These are phyloP conservation scores for Drymonia ruficornis DNA, from an alignment of 2,888 invertebrate genomes.

Conservation along the genomic window DNA sequence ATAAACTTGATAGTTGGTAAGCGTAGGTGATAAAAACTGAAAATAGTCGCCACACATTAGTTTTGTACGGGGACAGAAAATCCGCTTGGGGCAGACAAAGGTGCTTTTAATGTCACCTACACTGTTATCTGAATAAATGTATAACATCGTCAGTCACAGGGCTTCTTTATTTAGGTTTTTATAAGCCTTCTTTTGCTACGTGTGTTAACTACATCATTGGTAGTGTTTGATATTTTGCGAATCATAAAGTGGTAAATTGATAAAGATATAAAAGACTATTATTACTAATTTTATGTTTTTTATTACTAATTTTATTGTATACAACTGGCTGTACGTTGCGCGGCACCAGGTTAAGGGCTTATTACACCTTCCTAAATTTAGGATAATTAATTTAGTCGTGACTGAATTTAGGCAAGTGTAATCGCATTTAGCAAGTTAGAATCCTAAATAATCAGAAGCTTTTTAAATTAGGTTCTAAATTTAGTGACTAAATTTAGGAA, in stretches of 20 bases:
- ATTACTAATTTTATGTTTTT: no score
- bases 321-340: no score
- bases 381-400: no score
- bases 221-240: neutral
- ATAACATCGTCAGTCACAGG: constrained; percentile 34
- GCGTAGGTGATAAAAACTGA: constrained; percentile 24
- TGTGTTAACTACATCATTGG: neutral
- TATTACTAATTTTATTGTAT: no score
- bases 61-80: constrained; percentile 24
- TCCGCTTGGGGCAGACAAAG: constrained; percentile 27
- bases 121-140: constrained; percentile 41
- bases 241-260: neutral
- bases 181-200: constrained; percentile 26
- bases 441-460: no score
- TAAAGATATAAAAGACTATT: neutral
- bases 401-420: no score
- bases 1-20: neutral
- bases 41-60: constrained; percentile 21
- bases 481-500: no score
- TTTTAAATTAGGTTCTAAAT: no score
- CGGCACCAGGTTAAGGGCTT: no score
- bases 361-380: no score
- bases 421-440: no score
- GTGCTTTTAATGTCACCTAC: constrained; percentile 36
- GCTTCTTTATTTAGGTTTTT: constrained; percentile 37